Evolutionary conservation across 2,113 vertebrate species (phyloP), one percentile per base, ranked within the genome.

Genomic region (Maylandia zebra): DNA sequence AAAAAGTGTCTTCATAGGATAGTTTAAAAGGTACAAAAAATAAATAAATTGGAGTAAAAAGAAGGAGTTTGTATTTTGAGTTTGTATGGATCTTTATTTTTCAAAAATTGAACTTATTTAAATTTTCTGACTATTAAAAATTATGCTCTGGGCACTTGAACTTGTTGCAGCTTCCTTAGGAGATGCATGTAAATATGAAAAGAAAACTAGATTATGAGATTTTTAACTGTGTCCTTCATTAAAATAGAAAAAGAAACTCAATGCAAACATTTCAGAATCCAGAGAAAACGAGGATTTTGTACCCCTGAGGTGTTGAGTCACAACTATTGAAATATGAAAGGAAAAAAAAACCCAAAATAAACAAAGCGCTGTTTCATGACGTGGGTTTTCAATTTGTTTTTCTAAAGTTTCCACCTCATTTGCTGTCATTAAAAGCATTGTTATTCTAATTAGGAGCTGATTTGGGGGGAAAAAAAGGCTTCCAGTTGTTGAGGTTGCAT

Each of bases 391-490:
- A 8, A 8, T 78, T 32, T 32, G 71, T 32, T 78, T 78, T 50
- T 50, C 1, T 2, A 12, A 32, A 52, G 17, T 78, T 78, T 78
- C 27, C 3, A 32, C 74, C 1, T 78, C 74, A 52, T 50, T 78
- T 78, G 17, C 74, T n/a, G 3, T n/a, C 27, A 78, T 78, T 78
- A 78, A 78, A 76, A 78, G 10, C 27, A 34, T 78, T 32, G 74
- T 52, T 52, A n/a, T 6, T 52, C 45, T 52, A 78, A 78, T 52
- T 78, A 78, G 27, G 1, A 13, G 4, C 17, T 9, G 16, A 78
- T 78, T 78, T 45, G 6, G 14, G 9, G 4, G 1, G 0, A 0
- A n/a, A 50, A 85, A 78, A 8, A n/a, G 6, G 0, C 5, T 32
- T 76, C 57, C 45, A 38, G 2, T 57, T 16, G 24, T 61, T 24